A percentile compares a stretch with the other conserved stretches of the same genome.
Conservation (phyloP, 2,888 invertebrate genomes). For the Yponomeuta plumbellus region DNA sequence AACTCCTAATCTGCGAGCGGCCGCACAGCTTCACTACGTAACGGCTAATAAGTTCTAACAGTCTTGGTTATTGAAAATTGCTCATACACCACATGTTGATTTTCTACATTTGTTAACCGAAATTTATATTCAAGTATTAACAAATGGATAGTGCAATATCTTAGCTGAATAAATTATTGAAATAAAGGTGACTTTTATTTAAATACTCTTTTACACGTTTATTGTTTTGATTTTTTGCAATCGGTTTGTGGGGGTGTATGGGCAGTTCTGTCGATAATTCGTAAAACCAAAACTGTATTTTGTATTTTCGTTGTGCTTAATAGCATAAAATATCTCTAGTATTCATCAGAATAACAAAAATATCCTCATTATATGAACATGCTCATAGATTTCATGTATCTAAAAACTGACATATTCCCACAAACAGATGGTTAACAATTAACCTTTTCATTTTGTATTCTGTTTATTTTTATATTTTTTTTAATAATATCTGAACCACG, state of each 20-base stretch:
- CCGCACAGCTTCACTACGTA: too few species aligned
- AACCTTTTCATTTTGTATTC: conserved; percentile 24
- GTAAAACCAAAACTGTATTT: not conserved
- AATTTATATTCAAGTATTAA: conserved; percentile 19
- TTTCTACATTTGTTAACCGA: conserved; percentile 48
- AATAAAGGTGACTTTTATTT: conserved; percentile 68
- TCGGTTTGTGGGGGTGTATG: conserved; percentile 76
- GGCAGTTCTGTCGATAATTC: conserved; percentile 38
- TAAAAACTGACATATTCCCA: conserved; percentile 69
- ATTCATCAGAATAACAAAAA: not conserved
- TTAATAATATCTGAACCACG: not conserved
- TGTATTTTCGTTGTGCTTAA: not conserved
- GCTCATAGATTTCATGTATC: conserved; percentile 6
- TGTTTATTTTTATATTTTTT: not conserved
- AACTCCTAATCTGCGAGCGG: too few species aligned
- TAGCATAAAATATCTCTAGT: not conserved
- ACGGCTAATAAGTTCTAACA: too few species aligned
- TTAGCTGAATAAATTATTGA: conserved; percentile 63
- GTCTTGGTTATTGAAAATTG: conserved; percentile 24
- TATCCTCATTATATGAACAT: not conserved
- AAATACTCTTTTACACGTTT: conserved; percentile 55
- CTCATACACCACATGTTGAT: conserved; percentile 72
- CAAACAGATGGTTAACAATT: conserved; percentile 50
- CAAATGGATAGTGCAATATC: conserved; percentile 56
- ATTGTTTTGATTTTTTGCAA: conserved; percentile 45